Percentiles rank a stretch among this genome's conserved stretches.
phyloP scores from a whole-genome alignment of 1,140 invertebrate species.

The Eueides isabella region DNA sequence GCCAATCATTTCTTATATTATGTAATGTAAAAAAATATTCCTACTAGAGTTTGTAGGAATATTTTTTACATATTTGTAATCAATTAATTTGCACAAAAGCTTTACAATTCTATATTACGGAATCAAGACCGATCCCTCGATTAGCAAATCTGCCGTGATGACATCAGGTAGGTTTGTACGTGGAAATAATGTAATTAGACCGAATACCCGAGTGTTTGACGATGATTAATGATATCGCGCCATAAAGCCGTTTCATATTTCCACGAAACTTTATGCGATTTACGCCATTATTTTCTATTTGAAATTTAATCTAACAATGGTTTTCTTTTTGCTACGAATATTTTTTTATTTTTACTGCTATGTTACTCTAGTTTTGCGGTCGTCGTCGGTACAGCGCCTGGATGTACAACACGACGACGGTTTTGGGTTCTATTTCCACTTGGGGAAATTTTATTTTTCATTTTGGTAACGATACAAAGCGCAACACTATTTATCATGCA shows the following conservation, averaged over 20 bases:
- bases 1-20: background rate
- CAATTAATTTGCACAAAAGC: background rate
- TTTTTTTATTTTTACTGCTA: too few relatives aligned
- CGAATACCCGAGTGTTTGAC: conserved; percentile 14
- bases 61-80: background rate
- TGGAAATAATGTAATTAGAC: conserved; percentile 10
- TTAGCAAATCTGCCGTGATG: conserved; percentile 13
- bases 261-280: background rate
- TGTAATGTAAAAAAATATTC: too few relatives aligned
- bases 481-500: too few relatives aligned
- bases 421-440: too few relatives aligned
- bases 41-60: too few relatives aligned
- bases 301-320: background rate
- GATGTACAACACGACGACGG: too few relatives aligned
- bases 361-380: too few relatives aligned
- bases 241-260: conserved; percentile 8
- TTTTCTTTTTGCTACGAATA: background rate
- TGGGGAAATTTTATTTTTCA: too few relatives aligned
- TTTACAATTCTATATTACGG: background rate
- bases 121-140: background rate
- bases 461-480: too few relatives aligned
- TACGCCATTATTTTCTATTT: background rate
- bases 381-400: too few relatives aligned
- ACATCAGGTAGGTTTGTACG: conserved; percentile 16
- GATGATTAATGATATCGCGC: conserved; percentile 16